These are phyloP conservation scores for Todiramphus chloris DNA, from an alignment of 2,113 vertebrate species.

Conservation along the genomic window DNA sequence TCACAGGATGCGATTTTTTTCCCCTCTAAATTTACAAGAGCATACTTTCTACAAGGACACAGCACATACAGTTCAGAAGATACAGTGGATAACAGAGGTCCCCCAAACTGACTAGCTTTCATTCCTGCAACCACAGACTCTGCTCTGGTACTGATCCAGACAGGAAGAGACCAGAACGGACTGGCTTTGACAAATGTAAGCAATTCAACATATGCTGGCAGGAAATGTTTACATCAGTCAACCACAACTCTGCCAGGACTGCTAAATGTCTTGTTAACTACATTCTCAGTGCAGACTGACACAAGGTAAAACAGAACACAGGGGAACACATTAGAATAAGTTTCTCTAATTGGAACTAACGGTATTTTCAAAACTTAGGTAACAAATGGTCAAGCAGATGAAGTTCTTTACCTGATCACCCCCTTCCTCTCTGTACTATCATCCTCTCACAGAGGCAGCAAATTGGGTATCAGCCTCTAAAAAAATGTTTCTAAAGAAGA, in stretches of 20 bases:
- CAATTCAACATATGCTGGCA: constrained; percentile 41
- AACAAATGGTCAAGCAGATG: neutral
- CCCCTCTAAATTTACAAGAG: neutral
- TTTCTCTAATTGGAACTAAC: neutral
- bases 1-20: neutral
- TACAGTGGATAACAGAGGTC: neutral
- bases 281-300: neutral
- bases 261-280: constrained; percentile 48
- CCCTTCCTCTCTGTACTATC: neutral
- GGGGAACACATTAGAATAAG: neutral
- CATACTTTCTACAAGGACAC: neutral
- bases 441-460: neutral
- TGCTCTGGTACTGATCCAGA: constrained; percentile 13
- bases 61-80: neutral
- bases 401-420: neutral
- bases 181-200: constrained; percentile 61
- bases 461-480: neutral
- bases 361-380: neutral
- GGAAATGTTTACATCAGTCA: constrained; percentile 59
- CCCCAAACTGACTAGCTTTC: neutral
- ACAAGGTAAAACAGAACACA: constrained; percentile 13
- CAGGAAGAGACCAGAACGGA: constrained; percentile 4
- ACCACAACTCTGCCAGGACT: constrained; percentile 27
- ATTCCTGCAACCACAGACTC: neutral
- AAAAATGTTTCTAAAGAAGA: neutral